These are phyloP conservation scores for Echiichthys vipera DNA, from an alignment of 2,797 vertebrate species.

Conservation along the genomic window DNA sequence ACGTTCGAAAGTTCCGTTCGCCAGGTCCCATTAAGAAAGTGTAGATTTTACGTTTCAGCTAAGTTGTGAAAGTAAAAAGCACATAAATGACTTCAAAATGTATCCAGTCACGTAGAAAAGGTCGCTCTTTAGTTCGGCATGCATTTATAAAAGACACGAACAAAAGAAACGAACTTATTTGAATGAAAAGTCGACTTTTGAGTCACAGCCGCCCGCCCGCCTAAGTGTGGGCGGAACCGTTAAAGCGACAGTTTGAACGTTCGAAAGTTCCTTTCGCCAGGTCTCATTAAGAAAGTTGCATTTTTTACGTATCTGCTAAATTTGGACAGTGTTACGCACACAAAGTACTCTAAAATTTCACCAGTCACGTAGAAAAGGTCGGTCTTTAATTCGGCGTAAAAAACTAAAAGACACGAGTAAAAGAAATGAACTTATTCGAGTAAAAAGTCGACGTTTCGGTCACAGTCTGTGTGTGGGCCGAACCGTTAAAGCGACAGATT, in stretches of 20 bases:
- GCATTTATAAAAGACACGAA: neutral
- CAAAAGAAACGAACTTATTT: too few species aligned
- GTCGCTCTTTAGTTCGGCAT: neutral
- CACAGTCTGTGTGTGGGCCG: too few species aligned
- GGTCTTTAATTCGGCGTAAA: neutral
- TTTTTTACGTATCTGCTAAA: neutral
- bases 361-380: too few species aligned
- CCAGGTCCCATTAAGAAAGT: neutral
- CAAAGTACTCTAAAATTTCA: neutral
- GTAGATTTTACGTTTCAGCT: neutral
- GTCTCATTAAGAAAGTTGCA: neutral
- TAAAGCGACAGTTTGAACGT: too few species aligned
- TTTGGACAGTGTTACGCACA: accelerated
- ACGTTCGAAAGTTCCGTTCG: neutral
- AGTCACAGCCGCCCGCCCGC: neutral
- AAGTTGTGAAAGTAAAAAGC: neutral
- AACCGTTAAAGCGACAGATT: too few species aligned
- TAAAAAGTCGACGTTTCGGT: neutral
- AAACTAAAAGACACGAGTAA: neutral
- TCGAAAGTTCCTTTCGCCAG: neutral
- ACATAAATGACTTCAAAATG: neutral
- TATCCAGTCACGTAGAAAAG: too few species aligned
- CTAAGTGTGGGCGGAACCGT: too few species aligned
- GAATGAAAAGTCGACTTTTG: too few species aligned
- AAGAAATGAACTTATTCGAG: too few species aligned